Base-by-base conservation (phyloP, 2,113 vertebrate genomes). In the Mormoops blainvillei region DNA sequence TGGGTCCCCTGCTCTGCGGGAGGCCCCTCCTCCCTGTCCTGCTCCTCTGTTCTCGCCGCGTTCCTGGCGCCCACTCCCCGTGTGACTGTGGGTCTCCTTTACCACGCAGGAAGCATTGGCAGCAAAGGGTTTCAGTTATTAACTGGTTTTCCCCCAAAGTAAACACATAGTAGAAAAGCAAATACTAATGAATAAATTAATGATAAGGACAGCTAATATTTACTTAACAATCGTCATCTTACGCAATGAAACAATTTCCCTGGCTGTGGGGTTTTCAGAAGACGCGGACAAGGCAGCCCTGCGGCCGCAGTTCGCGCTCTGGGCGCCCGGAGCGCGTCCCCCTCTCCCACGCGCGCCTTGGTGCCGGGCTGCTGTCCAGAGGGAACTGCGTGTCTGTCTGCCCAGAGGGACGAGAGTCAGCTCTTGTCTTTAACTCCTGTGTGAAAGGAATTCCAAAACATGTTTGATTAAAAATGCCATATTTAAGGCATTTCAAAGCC, bases 271-370 rank as follows among this genome's bases (percentile, higher is more conserved):
- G 52, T 71, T 89, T 58, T 89, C 85, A 70, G 61, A 54, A 8
- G 22, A 56, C 58, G 4, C 26, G 8, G 58, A 12, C 2, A 12
- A 63, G 22, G 54, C 54, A 22, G 22, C 54, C n/a, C n/a, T n/a
- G n/a, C n/a, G n/a, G n/a, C n/a, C n/a, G n/a, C n/a, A n/a, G n/a
- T n/a, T n/a, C n/a, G n/a, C n/a, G n/a, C n/a, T n/a, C n/a, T n/a
- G n/a, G n/a, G n/a, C n/a, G n/a, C n/a, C n/a, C n/a, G n/a, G 8
- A 0, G 56, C 22, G 22, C 10, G 56, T 24, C 4, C 22, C 22
- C 0, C 56, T 58, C 56, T 58, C 56, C 4, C 0, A 3, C 56
- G 24, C 26, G 56, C 22, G 4, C 0, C 56, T 1, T 22, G 0
- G 56, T 8, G 56, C 56, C 54, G 11, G 56, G 56, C 22, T 3